Evolutionary conservation across 2,888 invertebrate genomes (phyloP).

Genomic region (Argyresthia albistria): DNA sequence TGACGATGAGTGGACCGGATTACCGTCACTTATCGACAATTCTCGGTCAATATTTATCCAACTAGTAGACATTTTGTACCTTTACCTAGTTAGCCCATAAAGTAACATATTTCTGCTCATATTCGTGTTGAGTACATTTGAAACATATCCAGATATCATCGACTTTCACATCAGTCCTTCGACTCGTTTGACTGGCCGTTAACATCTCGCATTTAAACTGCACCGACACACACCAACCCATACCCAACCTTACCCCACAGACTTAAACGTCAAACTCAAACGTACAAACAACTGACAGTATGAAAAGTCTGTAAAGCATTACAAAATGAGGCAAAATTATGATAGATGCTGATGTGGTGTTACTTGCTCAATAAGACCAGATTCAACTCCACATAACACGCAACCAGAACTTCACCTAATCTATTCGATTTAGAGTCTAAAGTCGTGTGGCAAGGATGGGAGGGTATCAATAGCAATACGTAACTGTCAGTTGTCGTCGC

Average conservation of each 20-base stretch:
- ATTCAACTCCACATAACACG: conserved; percentile 20
- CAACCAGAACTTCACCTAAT: too few relatives aligned
- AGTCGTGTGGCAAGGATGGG: background rate
- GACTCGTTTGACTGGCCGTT: conserved; percentile 27
- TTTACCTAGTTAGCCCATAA: too few relatives aligned
- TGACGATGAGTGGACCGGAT: too few relatives aligned
- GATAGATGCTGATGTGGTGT: conserved; percentile 66
- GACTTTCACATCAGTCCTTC: conserved; percentile 32
- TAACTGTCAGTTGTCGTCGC: background rate
- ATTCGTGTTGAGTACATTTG: background rate
- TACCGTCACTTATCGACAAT: too few relatives aligned
- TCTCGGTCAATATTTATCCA: too few relatives aligned
- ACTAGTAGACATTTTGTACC: too few relatives aligned
- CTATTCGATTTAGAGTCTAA: background rate
- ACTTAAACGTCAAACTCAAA: background rate
- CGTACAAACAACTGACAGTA: background rate
- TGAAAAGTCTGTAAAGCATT: conserved; percentile 22
- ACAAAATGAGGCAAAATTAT: conserved; percentile 68
- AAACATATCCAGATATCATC: conserved; percentile 24
- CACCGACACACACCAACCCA: conserved; percentile 11
- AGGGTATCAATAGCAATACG: conserved; percentile 3
- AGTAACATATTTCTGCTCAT: background rate
- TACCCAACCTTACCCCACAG: background rate
- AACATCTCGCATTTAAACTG: conserved; percentile 27
- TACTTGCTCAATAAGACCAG: conserved; percentile 59